A percentile compares a stretch with the other conserved stretches of the same genome.
These are phyloP conservation scores for Geotrypetes seraphini DNA, from an alignment of 2,797 vertebrate genomes.

Conservation along the genomic window DNA sequence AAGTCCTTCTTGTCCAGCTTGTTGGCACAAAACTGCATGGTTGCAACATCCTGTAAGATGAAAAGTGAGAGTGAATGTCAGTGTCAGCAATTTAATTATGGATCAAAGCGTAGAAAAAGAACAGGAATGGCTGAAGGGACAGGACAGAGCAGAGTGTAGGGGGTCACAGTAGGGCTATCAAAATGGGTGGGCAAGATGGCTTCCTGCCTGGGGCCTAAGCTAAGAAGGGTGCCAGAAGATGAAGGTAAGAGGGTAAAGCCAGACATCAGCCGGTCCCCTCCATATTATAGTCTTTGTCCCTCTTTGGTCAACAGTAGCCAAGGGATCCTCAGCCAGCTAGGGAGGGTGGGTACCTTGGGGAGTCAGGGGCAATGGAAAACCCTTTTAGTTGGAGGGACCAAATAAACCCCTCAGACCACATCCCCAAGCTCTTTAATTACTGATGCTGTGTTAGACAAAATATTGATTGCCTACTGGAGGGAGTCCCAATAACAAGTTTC, in stretches of 20 bases:
- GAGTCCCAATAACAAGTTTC: too few species aligned
- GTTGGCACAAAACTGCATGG: constrained; percentile 93
- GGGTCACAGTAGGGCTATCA: background rate
- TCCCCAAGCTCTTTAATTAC: too few species aligned
- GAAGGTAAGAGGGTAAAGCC: background rate
- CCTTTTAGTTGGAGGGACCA: too few species aligned
- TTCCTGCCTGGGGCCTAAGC: background rate
- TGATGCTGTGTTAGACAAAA: too few species aligned
- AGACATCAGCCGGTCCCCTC: too few species aligned
- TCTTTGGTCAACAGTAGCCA: too few species aligned
- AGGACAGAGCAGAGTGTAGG: background rate
- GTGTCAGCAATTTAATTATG: background rate
- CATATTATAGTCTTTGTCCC: too few species aligned
- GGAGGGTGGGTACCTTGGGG: too few species aligned
- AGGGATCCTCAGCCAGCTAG: background rate
- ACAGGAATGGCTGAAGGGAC: background rate
- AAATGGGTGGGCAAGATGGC: too few species aligned
- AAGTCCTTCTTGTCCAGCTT: constrained; percentile 96
- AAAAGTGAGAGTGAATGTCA: background rate
- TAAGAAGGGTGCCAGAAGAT: constrained; percentile 1
- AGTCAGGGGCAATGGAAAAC: too few species aligned
- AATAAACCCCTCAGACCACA: too few species aligned
- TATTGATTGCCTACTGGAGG: too few species aligned
- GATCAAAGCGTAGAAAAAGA: background rate
- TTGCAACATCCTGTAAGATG: constrained; percentile 72